Base-by-base conservation (phyloP, 1,140 invertebrate genomes). In the Mactra quadrangularis region DNA sequence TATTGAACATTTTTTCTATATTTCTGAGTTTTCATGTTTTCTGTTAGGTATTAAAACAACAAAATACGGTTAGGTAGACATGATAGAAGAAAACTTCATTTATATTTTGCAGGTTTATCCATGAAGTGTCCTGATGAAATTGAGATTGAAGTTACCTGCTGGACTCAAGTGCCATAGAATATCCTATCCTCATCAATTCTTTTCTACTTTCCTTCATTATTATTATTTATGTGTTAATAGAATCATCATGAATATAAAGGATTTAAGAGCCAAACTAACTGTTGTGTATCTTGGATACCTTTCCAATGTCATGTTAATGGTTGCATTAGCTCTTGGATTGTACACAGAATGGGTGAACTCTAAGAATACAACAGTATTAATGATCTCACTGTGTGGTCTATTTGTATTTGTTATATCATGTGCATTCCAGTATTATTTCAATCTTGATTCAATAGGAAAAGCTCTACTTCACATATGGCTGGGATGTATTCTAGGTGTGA, bases 401-500 rank as follows among this genome's bases (percentile, higher is more conserved):
- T 87, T 92, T 55, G 86, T 92, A 17, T 91, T 92, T 83, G 85
- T 76, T 25, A 82, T 91, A 11, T 89, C 90, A 0, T 89, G 86
- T 86, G 90, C 89, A 9, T 78, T 91, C 15, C 86, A 84, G 50
- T 91, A 90, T 74, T 91, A 91, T 77, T 91, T 91, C 62, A 85
- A 87, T 25, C 85, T 87, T 57, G 83, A 86, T 13, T 35, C 77
- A 6, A 52, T 90, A 22, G 90, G 91, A 25, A 76, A 77, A 25
- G 82, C 87, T 1, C 47, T 92, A 25, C 83, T 89, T 41, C 89
- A 92, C 50, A 78, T 92, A 3, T 92, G 92, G 92, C 74, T 91
- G 22, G 91, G 91, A 19, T 89, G 90, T 68, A 82, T 92, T 22
- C 79, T 91, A 6, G 91, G 92, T 25, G 87, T 92, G 4, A 84